Conservation (phyloP, 2,113 vertebrate genomes). For the Notothenia rossii region DNA sequence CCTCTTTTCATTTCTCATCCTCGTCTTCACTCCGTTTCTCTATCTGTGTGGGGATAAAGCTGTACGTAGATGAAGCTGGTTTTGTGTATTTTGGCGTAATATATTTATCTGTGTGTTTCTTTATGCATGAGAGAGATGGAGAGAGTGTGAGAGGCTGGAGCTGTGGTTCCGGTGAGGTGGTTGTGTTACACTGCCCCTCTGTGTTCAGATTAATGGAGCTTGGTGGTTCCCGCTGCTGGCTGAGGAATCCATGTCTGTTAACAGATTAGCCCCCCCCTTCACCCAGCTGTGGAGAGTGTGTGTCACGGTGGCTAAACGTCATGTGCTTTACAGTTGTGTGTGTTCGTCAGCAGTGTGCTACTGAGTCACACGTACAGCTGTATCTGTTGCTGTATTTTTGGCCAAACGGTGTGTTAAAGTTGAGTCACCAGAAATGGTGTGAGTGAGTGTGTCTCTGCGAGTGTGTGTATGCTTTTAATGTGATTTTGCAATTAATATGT, state of each 20-base stretch:
- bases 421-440: not conserved
- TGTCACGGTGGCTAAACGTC: constrained; percentile 12
- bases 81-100: constrained; percentile 10
- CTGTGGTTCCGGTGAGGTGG: not conserved
- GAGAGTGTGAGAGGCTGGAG: not conserved
- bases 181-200: constrained; percentile 43
- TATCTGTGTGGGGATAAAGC: constrained; percentile 15
- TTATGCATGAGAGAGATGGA: constrained; percentile 36
- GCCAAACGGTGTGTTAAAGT: constrained; percentile 3
- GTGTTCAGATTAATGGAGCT: constrained; percentile 38
- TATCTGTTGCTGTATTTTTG: constrained; percentile 24
- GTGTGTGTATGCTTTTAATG: not conserved
- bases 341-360: constrained; percentile 23
- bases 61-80: constrained; percentile 4
- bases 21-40: constrained; percentile 18
- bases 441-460: constrained; percentile 18
- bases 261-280: constrained; percentile 19
- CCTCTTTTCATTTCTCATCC: constrained; percentile 13
- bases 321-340: not conserved
- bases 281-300: not conserved
- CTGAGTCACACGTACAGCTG: constrained; percentile 29
- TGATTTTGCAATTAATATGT: not conserved
- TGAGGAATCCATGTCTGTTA: not conserved
- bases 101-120: constrained; percentile 29
- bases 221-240: constrained; percentile 11